Base-by-base conservation (phyloP, 1,140 invertebrate genomes). In the Thaumetopoea pityocampa region DNA sequence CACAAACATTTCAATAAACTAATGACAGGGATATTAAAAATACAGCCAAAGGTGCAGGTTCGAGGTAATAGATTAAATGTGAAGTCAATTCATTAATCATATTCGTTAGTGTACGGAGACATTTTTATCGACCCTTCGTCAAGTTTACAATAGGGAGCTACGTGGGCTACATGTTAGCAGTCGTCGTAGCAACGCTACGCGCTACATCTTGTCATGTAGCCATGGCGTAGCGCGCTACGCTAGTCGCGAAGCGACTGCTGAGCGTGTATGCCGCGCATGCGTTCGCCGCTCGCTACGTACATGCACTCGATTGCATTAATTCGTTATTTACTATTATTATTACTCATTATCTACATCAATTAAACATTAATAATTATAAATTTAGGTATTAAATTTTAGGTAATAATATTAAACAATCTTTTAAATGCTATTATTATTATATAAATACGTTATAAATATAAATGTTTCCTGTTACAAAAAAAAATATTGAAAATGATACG, bases 361-460 rank as follows among this genome's bases (percentile, higher is more conserved):
- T 84, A 83, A 73, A 84, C 76, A 82, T 84, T 84, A 81, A 73
- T 80, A 82, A n/a, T 80, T 82, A 84, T 84, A 73, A 82, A 81
- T 73, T 67, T 84, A 84, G 80, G 60, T 84, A 84, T 82, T 69
- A 80, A 80, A 84, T 76, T 84, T 85, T 86, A 86, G 83, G 76
- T 86, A 86, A 78, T 81, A 83, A 81, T 81, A 84, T 78, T 80
- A 80, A 86, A 81, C 79, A 86, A 83, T 79, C 76, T 86, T 85
- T 86, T 82, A 85, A 86, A 85, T 79, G 80, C 80, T 84, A 84
- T 84, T 84, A n/a, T n/a, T n/a, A 85, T 85, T 85, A 85, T 86
- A 85, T 84, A 85, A 85, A 86, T 86, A 86, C 82, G 83, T 86
- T 86, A 84, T 84, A 71, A 82, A 86, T 86, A 85, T 85, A 85